Evolutionary conservation across 2,797 vertebrate genomes (phyloP), one percentile per base, ranked within the genome.

Genomic region (Phalloptychus januarius): DNA sequence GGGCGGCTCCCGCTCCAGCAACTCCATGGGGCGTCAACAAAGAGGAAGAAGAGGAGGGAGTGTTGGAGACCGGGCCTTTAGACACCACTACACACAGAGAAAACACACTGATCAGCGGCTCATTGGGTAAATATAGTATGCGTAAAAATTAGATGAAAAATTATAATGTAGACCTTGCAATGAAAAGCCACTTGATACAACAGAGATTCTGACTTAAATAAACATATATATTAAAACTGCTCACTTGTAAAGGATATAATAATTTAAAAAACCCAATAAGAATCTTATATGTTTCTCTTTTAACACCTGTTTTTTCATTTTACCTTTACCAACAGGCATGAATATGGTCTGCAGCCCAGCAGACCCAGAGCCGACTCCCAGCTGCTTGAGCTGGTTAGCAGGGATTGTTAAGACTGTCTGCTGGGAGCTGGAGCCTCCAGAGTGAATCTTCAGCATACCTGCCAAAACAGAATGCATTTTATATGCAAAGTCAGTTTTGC

Each of bases 291-390:
- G 61, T 79, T 79, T 77, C 83, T 74, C 46, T 46, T 13, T 54
- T 20, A 71, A 45, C 3, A 12, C 18, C 36, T 42, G 31, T 71
- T 71, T 58, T 46, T 23, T 10, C 61, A 25, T 6, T 90, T 88
- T 87, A 98, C 98, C 98, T 97, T 98, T 99, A 83, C 97, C 97
- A 78, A 98, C 96, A 76, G 98, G 98, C 97, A 98, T 98, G 85
- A 98, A 94, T 78, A 99, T 95, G 25, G 97, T 98, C 95, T 98
- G 97, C 85, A 98, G 92, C n/a, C 95, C 96, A 72, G 95, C 95
- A 18, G 96, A 95, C 28, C 95, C 93, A 42, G 95, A 78, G 85
- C 95, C 96, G 44, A 97, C 96, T 46, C 96, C 96, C 80, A 98
- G 96, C 88, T 98, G 98, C 88, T 98, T 98, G 78, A 98, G 96